These are phyloP conservation scores for Bombus confusus DNA, from an alignment of 1,140 invertebrate genomes.

Conservation along the genomic window DNA sequence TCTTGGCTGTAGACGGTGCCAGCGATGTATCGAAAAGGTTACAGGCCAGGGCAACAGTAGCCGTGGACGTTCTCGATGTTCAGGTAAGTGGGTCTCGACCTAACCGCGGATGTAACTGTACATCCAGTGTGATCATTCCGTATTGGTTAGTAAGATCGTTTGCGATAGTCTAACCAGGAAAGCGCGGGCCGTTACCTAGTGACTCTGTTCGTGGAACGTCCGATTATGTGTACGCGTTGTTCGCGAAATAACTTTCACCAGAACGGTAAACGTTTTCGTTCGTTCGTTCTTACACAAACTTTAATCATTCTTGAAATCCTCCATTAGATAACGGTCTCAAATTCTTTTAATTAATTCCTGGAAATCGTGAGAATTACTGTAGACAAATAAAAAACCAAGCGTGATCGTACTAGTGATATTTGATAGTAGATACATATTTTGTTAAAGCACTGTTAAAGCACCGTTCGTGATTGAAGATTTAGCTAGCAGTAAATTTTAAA, in stretches of 20 bases:
- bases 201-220: slow-evolving; percentile 2
- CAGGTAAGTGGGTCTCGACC: slow-evolving; percentile 81
- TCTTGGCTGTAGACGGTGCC: slow-evolving; percentile 86
- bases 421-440: background rate
- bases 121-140: slow-evolving; percentile 2
- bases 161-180: slow-evolving; percentile 24
- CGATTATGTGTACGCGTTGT: background rate
- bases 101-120: slow-evolving; percentile 46
- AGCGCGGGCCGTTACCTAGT: slow-evolving; percentile 4
- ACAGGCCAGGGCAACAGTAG: slow-evolving; percentile 87
- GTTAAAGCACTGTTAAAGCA: no score
- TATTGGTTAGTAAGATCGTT: slow-evolving; percentile 45
- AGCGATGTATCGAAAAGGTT: slow-evolving; percentile 83
- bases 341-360: background rate
- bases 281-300: background rate
- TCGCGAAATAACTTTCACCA: slow-evolving; percentile 28
- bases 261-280: slow-evolving; percentile 1
- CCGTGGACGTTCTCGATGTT: slow-evolving; percentile 89
- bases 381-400: background rate
- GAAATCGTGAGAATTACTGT: background rate
- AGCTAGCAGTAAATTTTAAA: no score
- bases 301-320: background rate
- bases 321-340: background rate
- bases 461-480: no score
- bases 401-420: background rate